Evolutionary conservation across 2,888 invertebrate genomes (phyloP), one percentile per base, ranked within the genome.

Genomic region (Drosophila paranaensis): DNA sequence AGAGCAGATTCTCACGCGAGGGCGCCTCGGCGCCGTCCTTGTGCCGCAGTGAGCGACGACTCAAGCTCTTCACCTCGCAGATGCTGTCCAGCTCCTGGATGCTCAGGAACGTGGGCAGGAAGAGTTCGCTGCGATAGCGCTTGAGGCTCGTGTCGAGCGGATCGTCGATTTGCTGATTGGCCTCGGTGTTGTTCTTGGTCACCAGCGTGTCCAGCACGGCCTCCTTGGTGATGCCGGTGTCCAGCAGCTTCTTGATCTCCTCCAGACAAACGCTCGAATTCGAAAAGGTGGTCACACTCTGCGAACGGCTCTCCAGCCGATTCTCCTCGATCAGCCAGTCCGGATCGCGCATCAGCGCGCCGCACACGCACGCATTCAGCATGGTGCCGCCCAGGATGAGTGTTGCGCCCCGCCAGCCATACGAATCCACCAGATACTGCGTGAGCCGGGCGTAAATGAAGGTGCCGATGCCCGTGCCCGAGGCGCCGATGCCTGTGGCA

Each of bases 381-480:
- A 98, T 95, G 3, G 97, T 96, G 42, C 97, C 97, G 0, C 97
- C 96, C n/a, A 98, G 92, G 33, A 97, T 93, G 0, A 97, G 92
- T 16, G 96, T 95, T 0, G 97, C 95, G 13, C 97, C 97, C 71
- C 97, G 94, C 97, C 97, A 98, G n/a, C 96, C 96, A 90, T 95
- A 97, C 79, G 95, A 95, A 68, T 95, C 94, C 16, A 93, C 90
- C 45, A 97, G 95, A 91, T 94, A 96, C 71, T 96, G 96, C 0
- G 97, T 97, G 93, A 97, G 94, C 0, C 97, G 97, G 9, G 97
- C 97, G 90, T 97, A 97, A 0, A 97, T 93, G 88, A 97, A 97
- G 0, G 98, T 98, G 13, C 98, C 98, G 54, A 97, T 95, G 0
- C 97, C 97, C 0, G 97, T 97, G 8, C 98, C 98, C 82, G 97